Percentiles rank a stretch among this genome's conserved stretches.
phyloP scores from a whole-genome alignment of 37 sponge, comb jelly and placozoan genomes.

The Eunapius fragilis region DNA sequence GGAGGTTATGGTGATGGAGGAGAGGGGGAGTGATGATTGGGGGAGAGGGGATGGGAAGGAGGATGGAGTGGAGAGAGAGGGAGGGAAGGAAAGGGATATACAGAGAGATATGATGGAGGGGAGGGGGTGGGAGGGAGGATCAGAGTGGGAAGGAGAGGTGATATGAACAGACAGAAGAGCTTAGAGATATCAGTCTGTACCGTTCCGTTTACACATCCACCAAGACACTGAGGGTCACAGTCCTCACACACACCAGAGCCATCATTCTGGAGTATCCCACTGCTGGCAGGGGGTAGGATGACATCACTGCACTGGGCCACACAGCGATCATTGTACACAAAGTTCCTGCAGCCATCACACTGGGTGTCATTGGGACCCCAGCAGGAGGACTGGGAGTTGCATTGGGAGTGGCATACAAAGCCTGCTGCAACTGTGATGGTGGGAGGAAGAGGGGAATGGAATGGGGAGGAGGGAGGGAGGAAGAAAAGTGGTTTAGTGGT shows the following conservation, averaged over 20 bases:
- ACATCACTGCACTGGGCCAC: slow-evolving; percentile 55
- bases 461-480: neutral
- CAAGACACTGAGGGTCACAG: slow-evolving; percentile 59
- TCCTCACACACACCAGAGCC: slow-evolving; percentile 32
- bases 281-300: neutral
- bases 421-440: slow-evolving; percentile 19
- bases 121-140: neutral
- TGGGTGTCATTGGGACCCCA: slow-evolving; percentile 63
- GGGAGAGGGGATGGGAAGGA: neutral
- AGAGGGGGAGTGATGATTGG: too few species aligned
- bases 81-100: too few species aligned
- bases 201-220: slow-evolving; percentile 21
- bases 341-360: slow-evolving; percentile 77
- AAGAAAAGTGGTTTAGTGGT: neutral
- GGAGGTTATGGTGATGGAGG: too few species aligned
- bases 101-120: too few species aligned
- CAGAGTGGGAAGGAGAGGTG: neutral
- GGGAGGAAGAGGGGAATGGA: neutral
- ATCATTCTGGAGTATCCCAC: slow-evolving; percentile 39
- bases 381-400: slow-evolving; percentile 49
- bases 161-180: neutral
- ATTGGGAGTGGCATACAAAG: slow-evolving; percentile 61
- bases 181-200: slow-evolving; percentile 16
- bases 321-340: slow-evolving; percentile 40
- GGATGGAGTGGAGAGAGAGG: neutral